phyloP scores from a whole-genome alignment of 1,140 invertebrate genomes.

The Liolophura sinensis region DNA sequence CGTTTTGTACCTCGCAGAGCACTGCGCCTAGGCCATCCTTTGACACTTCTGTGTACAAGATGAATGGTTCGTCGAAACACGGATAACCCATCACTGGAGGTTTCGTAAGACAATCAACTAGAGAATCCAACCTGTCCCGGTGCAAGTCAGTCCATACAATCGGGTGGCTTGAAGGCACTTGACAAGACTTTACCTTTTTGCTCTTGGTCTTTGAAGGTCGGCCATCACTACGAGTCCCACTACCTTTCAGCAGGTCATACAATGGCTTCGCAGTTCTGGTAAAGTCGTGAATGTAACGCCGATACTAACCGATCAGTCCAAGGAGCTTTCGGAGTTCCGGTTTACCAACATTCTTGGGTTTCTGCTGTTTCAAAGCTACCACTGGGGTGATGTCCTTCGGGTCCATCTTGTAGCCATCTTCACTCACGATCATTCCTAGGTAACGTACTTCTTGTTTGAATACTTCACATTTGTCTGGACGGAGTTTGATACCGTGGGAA shows the following conservation, averaged over 20 bases:
- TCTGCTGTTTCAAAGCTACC: slow-evolving; percentile 38
- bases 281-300: slow-evolving; percentile 52
- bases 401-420: slow-evolving; percentile 41
- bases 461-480: slow-evolving; percentile 22
- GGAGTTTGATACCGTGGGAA: slow-evolving; percentile 29
- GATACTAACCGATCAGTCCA: slow-evolving; percentile 57
- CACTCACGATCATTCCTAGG: slow-evolving; percentile 23
- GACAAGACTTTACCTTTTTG: background rate
- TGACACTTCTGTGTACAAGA: slow-evolving; percentile 58
- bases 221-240: slow-evolving; percentile 29
- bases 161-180: slow-evolving; percentile 5
- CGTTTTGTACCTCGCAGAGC: slow-evolving; percentile 34
- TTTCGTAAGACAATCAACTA: slow-evolving; percentile 36
- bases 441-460: slow-evolving; percentile 16
- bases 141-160: slow-evolving; percentile 15
- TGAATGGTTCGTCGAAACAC: slow-evolving; percentile 49
- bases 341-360: slow-evolving; percentile 39
- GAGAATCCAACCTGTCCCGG: slow-evolving; percentile 9
- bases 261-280: slow-evolving; percentile 25
- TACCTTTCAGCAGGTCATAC: slow-evolving; percentile 27
- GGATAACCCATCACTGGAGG: slow-evolving; percentile 42
- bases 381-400: slow-evolving; percentile 56
- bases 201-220: background rate
- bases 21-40: slow-evolving; percentile 55
- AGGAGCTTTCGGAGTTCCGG: slow-evolving; percentile 58